Base-by-base conservation (phyloP, 2,888 invertebrate species). In the Dorcus parallelipipedus region DNA sequence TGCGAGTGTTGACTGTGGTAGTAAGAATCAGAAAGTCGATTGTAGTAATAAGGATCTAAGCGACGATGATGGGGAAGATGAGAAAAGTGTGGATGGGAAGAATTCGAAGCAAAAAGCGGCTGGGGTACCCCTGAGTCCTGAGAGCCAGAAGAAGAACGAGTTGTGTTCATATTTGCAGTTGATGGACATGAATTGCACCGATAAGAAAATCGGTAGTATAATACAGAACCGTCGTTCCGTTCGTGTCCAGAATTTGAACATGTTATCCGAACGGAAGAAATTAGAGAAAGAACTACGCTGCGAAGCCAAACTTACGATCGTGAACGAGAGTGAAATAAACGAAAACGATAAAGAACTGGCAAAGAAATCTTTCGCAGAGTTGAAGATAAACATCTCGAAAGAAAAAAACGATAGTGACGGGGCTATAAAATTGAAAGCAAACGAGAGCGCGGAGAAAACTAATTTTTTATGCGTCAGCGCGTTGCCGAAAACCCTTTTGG, bases 111-210 rank as follows among this genome's bases (percentile, higher is more conserved):
- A 42, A 40, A 51, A 56, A 56, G 9, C 42, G 3, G 26, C 41
- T 23, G 55, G 56, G 8, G 49, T 56, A 23, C 71, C 73, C 8
- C 41, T 66, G 23, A 76, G 74, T 64, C 74, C 75, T 0, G 77
- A 78, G 54, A 75, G 68, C 43, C 69, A 69, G 14, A 74, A 74
- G 59, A 76, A 76, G 56, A 71, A 71, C 40, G 77, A 77, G 60
- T 67, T 78, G 38, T 77, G 75, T 61, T 71, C 69, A 20, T 78
- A 78, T 66, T 65, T 78, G 52, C 71, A 78, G 62, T 67, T 78
- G 14, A 77, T 77, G 74, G 67, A 69, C 43, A 67, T 67, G 60
- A 76, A 75, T 64, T 72, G 71, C n/a, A 65, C 65, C 3, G 73
- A 73, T 59, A 60, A 71, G 64, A 69, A 73, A 69, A 64, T 70